Conservation (phyloP, 1,140 invertebrate genomes). For the Trachymyrmex cornetzi region DNA sequence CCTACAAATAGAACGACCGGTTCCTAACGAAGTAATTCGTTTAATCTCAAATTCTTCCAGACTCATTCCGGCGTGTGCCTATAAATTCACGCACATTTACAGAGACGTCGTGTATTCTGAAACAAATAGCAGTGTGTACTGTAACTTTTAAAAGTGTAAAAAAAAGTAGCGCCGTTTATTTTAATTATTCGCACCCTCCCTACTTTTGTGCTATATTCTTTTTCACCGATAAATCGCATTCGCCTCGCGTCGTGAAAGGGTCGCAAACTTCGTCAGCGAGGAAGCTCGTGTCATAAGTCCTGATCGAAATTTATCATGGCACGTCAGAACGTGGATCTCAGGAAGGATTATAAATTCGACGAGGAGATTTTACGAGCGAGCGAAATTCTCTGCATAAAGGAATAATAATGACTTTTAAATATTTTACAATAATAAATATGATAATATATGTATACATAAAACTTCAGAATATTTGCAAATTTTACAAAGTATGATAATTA, state of each 20-base stretch:
- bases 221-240: slow-evolving; percentile 41
- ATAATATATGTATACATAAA: neutral
- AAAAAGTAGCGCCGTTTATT: slow-evolving; percentile 2
- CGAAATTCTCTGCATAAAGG: neutral
- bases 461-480: neutral
- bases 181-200: slow-evolving; percentile 25
- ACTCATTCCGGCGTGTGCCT: neutral
- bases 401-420: neutral
- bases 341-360: slow-evolving; percentile 37
- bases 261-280: slow-evolving; percentile 29
- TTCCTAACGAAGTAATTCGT: slow-evolving; percentile 35
- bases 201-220: neutral
- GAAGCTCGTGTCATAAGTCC: slow-evolving; percentile 22
- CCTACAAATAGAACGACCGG: slow-evolving; percentile 12
- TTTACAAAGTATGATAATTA: neutral
- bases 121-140: slow-evolving; percentile 19
- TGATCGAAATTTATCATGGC: slow-evolving; percentile 42
- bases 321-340: slow-evolving; percentile 17
- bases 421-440: slow-evolving; percentile 22
- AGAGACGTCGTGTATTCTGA: neutral
- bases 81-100: slow-evolving; percentile 34
- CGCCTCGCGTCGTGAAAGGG: slow-evolving; percentile 24
- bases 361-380: slow-evolving; percentile 6
- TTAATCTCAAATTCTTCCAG: slow-evolving; percentile 43
- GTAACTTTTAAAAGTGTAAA: slow-evolving; percentile 1